Evolutionary conservation across 1,140 invertebrate species (phyloP).

Genomic region (Zaprionus africanus): DNA sequence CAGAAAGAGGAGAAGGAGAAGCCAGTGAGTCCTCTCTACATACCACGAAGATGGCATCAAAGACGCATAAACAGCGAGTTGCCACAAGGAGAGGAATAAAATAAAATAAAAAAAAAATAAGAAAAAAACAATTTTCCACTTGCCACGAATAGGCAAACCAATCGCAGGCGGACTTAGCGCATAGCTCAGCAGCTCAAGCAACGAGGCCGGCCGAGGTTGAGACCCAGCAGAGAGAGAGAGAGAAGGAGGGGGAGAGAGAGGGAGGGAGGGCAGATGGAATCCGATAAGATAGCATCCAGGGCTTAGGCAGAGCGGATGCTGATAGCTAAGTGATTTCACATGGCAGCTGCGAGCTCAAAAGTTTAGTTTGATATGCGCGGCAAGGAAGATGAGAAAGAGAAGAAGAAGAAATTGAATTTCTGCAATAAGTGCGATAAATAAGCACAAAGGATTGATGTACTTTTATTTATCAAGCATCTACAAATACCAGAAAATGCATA

Average conservation of each 20-base stretch:
- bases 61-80: slow-evolving; percentile 44
- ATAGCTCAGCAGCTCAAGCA: slow-evolving; percentile 31
- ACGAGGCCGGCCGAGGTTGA: slow-evolving; percentile 15
- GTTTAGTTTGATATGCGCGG: slow-evolving; percentile 21
- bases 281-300: slow-evolving; percentile 40
- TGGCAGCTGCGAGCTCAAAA: slow-evolving; percentile 22
- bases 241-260: too few species aligned
- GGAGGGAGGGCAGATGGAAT: slow-evolving; percentile 16
- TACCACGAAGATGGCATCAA: slow-evolving; percentile 21
- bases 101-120: slow-evolving; percentile 10
- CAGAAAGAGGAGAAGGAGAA: neutral
- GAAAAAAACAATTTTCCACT: slow-evolving; percentile 38
- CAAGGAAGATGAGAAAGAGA: neutral
- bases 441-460: slow-evolving; percentile 2
- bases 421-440: neutral
- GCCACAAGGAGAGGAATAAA: slow-evolving; percentile 6
- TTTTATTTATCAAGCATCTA: neutral
- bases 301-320: slow-evolving; percentile 19
- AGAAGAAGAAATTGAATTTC: slow-evolving; percentile 1
- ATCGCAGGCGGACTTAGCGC: slow-evolving; percentile 24
- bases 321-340: slow-evolving; percentile 35
- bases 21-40: neutral
- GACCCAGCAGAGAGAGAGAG: neutral
- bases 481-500: neutral
- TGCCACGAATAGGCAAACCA: slow-evolving; percentile 31